Percentiles rank a stretch among this genome's conserved stretches.
Conservation (phyloP, 2,888 invertebrate species). For the Tinea pellionella region DNA sequence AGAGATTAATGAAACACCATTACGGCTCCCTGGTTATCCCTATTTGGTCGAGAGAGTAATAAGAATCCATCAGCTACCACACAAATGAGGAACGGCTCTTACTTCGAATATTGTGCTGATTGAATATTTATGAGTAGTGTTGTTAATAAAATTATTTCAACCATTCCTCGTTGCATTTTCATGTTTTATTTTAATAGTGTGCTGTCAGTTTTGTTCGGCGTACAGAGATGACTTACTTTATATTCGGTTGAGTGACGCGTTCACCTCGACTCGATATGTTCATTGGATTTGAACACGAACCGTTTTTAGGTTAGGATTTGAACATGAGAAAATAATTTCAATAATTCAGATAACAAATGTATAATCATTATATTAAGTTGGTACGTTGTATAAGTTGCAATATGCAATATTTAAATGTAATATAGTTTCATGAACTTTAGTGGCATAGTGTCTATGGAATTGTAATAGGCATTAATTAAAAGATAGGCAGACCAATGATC, state of each 20-base stretch:
- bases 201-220: conserved; percentile 23
- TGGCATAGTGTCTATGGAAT: no score
- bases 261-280: conserved; percentile 13
- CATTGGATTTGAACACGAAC: conserved; percentile 8
- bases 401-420: no score
- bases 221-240: conserved; percentile 40
- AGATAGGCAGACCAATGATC: no score
- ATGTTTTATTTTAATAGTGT: conserved; percentile 37
- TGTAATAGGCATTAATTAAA: no score
- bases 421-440: no score
- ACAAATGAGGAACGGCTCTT: conserved; percentile 48
- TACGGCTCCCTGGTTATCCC: conserved; percentile 10
- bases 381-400: no score
- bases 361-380: no score
- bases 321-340: neutral
- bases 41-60: neutral
- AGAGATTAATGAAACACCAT: conserved; percentile 5
- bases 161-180: conserved; percentile 27
- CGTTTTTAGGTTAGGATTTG: no score
- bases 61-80: conserved; percentile 5
- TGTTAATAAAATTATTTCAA: conserved; percentile 41
- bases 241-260: conserved; percentile 8
- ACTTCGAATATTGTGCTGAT: conserved; percentile 52
- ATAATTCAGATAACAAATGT: neutral
- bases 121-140: conserved; percentile 45